A percentile compares a stretch with the other conserved stretches of the same genome.
phyloP scores from a whole-genome alignment of 2,888 invertebrate genomes.

The Bruchidius siliquastri region DNA sequence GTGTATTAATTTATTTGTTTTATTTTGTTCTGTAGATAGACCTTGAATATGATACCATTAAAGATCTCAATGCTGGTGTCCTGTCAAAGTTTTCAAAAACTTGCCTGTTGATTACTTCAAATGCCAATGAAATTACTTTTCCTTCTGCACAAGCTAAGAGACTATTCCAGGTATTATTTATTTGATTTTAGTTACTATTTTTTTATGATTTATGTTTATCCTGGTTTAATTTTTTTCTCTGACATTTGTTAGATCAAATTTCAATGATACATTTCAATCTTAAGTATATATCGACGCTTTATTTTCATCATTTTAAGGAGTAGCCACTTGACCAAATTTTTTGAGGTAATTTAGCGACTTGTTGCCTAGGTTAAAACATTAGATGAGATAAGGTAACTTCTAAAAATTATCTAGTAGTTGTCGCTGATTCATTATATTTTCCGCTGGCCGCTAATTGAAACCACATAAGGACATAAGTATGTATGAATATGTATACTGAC shows the following conservation, averaged over 20 bases:
- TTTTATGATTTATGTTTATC: slow-evolving; percentile 12
- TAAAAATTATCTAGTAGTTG: no score
- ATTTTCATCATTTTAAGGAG: no score
- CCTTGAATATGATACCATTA: slow-evolving; percentile 60
- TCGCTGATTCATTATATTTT: no score
- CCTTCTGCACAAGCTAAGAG: slow-evolving; percentile 37
- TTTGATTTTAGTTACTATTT: slow-evolving; percentile 7
- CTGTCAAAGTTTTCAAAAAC: slow-evolving; percentile 37
- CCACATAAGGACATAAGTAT: no score
- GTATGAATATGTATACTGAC: no score
- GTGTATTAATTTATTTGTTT: slow-evolving; percentile 25
- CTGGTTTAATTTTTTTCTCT: slow-evolving; percentile 1
- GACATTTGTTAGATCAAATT: neutral
- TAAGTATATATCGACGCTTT: no score
- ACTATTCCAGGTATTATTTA: slow-evolving; percentile 41
- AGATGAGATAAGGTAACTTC: no score
- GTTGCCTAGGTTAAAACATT: no score
- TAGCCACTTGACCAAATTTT: no score
- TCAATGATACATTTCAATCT: no score
- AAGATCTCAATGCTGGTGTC: slow-evolving; percentile 41
- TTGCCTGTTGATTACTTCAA: slow-evolving; percentile 38
- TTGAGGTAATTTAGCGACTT: no score
- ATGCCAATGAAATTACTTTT: slow-evolving; percentile 41
- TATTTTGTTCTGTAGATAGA: slow-evolving; percentile 56
- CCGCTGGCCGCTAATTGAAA: no score